phyloP scores from a whole-genome alignment of 2,797 vertebrate species.

The Artibeus lituratus region DNA sequence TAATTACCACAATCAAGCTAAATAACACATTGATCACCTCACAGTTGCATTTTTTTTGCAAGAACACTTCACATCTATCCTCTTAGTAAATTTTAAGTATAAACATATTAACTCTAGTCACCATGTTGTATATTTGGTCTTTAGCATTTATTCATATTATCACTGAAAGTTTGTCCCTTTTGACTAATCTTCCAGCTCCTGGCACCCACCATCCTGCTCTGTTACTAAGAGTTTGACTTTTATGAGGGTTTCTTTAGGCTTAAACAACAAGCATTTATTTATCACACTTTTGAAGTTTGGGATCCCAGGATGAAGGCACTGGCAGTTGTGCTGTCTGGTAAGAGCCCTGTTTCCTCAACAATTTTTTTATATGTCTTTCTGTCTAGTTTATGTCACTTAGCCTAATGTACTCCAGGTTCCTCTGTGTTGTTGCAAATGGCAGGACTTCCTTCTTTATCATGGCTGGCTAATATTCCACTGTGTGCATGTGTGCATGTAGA shows the following conservation, averaged over 20 bases:
- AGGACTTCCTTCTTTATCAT: not conserved
- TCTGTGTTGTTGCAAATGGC: not conserved
- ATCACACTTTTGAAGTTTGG: not conserved
- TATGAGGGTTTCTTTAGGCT: no score
- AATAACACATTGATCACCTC: not conserved
- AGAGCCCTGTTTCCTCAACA: not conserved
- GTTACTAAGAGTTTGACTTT: not conserved
- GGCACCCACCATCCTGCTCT: not conserved
- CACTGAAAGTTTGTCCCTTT: not conserved
- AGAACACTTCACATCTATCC: not conserved
- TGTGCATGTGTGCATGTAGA: not conserved
- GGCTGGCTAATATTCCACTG: not conserved
- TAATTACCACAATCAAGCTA: not conserved
- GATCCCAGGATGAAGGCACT: not conserved
- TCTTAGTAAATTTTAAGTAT: not conserved
- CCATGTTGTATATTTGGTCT: not conserved
- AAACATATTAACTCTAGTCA: not conserved
- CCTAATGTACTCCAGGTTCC: not conserved
- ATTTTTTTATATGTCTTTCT: not conserved
- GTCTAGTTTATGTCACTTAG: not conserved
- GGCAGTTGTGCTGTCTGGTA: not conserved
- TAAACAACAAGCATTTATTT: not conserved
- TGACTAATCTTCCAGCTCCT: not conserved
- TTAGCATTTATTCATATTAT: not conserved
- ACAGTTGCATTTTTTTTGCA: not conserved